Base-by-base conservation (phyloP, 1,140 invertebrate genomes). In the Drosophila hydei region DNA sequence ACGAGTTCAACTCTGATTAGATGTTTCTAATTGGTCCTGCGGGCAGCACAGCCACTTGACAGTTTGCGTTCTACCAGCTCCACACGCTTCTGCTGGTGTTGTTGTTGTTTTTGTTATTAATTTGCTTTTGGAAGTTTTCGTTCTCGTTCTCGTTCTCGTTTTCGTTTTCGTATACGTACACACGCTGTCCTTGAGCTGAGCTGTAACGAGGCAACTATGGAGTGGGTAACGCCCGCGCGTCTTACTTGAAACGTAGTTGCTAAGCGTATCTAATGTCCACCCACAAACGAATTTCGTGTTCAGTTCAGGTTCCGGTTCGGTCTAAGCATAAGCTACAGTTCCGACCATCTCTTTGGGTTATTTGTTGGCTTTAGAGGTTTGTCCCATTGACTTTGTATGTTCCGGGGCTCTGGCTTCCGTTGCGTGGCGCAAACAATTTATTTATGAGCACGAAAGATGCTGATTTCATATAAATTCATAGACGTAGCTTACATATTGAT, bases 81-180 rank as follows among this genome's bases (percentile, higher is more conserved):
- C 40, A 5, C 19, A 38, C 9, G 8, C 4, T 6, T 23, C 21
- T 27, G 19, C 23, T 1, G 23, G 27, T 58, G 12, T 33, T 40
- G 16, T 27, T 64, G 21, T 48, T 74, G 65, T 60, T 87, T 83
- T 75, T 81, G 83, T 81, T 79, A 75, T 78, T 85, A 85, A 85
- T 85, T 81, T 88, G 81, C 75, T 69, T 68, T 85, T 81, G 74
- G 67, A 84, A 85, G 76, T 85, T 85, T 84, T 74, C 73, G 54
- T 58, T 63, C 33, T 62, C 33, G 21, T 23, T 33, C 9, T 11
- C 30, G 30, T 33, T 33, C 4, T 33, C 30, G 30, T 11, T 33
- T 33, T 11, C 30, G 8, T 33, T 11, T 30, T 30, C 7, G 7
- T 30, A 1, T 33, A 12, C 11, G 11, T 33, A 33, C 27, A 30